Conservation (phyloP, 1,140 invertebrate species). For the Drosophila bifasciata region DNA sequence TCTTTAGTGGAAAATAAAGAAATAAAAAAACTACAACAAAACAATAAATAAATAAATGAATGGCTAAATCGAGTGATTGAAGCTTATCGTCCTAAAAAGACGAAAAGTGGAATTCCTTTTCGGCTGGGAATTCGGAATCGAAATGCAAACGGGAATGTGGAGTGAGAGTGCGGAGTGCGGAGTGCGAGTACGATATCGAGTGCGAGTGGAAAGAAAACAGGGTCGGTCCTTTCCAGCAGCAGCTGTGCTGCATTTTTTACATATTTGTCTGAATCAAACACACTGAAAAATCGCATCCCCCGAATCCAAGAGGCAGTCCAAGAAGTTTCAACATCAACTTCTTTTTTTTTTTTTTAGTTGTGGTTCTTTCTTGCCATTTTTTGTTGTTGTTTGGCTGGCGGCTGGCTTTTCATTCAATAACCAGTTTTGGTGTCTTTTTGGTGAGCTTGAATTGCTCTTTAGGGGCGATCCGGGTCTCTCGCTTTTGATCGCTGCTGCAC, state of each 20-base stretch:
- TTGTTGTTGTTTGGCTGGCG: slow-evolving; percentile 46
- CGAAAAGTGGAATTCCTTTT: too few relatives aligned
- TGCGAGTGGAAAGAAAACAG: too few relatives aligned
- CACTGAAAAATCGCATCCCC: slow-evolving; percentile 4
- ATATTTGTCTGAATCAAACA: slow-evolving; percentile 55
- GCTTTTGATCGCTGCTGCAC: slow-evolving; percentile 44
- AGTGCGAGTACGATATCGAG: background rate
- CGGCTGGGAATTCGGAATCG: slow-evolving; percentile 9
- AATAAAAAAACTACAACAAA: slow-evolving; percentile 18
- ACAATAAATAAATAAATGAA: slow-evolving; percentile 56
- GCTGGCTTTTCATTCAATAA: slow-evolving; percentile 81
- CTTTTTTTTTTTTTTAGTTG: slow-evolving; percentile 48
- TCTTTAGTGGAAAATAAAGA: slow-evolving; percentile 44
- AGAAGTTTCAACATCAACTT: slow-evolving; percentile 70
- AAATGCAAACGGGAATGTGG: slow-evolving; percentile 18
- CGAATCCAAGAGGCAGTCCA: slow-evolving; percentile 38
- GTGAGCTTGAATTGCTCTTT: slow-evolving; percentile 60
- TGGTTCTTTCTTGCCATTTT: slow-evolving; percentile 67
- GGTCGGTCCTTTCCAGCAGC: slow-evolving; percentile 17
- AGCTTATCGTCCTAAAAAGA: slow-evolving; percentile 48
- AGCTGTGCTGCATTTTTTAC: slow-evolving; percentile 72
- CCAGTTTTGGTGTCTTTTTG: slow-evolving; percentile 68
- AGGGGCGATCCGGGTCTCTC: slow-evolving; percentile 41
- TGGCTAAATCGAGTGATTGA: slow-evolving; percentile 19
- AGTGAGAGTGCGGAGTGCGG: slow-evolving; percentile 16